These are phyloP conservation scores for Sciurus carolinensis DNA, from an alignment of 2,797 vertebrate species.

Conservation along the genomic window DNA sequence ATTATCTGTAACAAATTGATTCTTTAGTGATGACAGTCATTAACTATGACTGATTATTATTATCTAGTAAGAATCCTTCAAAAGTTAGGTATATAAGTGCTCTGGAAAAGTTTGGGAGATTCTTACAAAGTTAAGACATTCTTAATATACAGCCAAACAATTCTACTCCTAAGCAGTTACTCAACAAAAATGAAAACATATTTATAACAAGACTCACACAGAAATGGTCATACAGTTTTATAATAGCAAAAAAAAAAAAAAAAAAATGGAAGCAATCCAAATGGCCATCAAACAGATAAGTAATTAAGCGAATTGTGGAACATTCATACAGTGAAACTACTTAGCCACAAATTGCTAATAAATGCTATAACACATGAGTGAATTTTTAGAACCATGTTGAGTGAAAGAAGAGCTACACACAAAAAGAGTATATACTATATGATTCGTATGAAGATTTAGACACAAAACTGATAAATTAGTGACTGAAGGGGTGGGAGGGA, in stretches of 20 bases:
- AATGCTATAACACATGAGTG: background rate
- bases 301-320: background rate
- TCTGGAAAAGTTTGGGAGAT: constrained; percentile 21
- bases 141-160: background rate
- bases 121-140: constrained; percentile 25
- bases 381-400: constrained; percentile 17
- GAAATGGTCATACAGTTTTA: constrained; percentile 16
- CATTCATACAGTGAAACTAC: background rate
- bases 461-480: background rate
- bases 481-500: background rate
- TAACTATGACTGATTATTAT: constrained; percentile 1
- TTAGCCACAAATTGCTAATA: constrained; percentile 31
- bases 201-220: constrained; percentile 8
- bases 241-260: background rate
- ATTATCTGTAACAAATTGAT: constrained; percentile 30
- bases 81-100: background rate
- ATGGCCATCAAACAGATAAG: background rate
- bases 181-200: constrained; percentile 40
- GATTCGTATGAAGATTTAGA: constrained; percentile 5
- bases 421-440: background rate
- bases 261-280: constrained; percentile 39
- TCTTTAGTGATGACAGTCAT: constrained; percentile 26
- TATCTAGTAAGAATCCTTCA: background rate
- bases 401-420: background rate
- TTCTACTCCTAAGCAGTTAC: constrained; percentile 2